A percentile compares a stretch with the other conserved stretches of the same genome.
phyloP scores from a whole-genome alignment of 2,888 invertebrate species.

The Stenolophus ochropezus region DNA sequence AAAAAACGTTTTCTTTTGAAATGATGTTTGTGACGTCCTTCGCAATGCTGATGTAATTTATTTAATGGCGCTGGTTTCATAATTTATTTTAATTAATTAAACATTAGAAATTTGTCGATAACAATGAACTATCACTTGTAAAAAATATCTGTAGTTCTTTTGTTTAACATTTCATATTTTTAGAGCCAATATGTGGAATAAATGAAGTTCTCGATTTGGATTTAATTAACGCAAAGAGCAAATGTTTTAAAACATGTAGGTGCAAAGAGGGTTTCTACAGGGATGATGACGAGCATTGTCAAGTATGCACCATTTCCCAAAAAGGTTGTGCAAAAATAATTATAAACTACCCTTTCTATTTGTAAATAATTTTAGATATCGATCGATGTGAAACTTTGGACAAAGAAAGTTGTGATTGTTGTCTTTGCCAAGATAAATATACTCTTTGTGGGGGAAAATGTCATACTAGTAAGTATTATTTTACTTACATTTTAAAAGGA shows the following conservation, averaged over 20 bases:
- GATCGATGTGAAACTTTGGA: background rate
- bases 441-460: background rate
- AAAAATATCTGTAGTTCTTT: background rate
- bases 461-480: constrained; percentile 12
- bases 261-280: background rate
- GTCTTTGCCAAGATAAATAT: background rate
- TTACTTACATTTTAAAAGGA: too few relatives aligned
- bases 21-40: too few relatives aligned
- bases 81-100: too few relatives aligned
- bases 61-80: too few relatives aligned
- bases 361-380: constrained; percentile 18
- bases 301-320: background rate
- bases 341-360: background rate
- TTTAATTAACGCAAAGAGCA: background rate
- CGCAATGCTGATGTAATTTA: too few relatives aligned
- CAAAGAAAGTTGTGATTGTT: background rate
- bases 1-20: too few relatives aligned
- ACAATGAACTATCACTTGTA: too few relatives aligned
- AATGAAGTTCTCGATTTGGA: background rate
- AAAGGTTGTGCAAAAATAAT: background rate
- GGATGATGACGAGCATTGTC: background rate
- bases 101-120: too few relatives aligned
- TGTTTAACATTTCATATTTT: background rate
- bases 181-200: background rate
- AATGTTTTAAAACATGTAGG: background rate